Evolutionary conservation across 92 coral and sea anemone genomes (phyloP).

Genomic region (Hydrozoanthus gracilis): DNA sequence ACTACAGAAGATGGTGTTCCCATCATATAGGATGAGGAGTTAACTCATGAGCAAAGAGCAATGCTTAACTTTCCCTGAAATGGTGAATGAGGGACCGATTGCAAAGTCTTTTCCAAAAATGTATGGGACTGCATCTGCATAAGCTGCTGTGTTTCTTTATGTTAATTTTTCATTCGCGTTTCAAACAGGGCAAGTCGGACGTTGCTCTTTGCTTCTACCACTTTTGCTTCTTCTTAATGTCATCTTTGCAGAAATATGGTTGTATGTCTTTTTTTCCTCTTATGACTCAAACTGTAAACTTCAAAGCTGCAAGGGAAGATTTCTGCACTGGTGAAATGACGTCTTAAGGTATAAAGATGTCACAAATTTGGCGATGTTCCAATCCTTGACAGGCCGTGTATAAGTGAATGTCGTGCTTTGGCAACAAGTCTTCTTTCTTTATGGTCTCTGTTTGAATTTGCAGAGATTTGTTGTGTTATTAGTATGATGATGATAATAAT

Average conservation of each 20-base stretch:
- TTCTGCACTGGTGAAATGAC: constrained; percentile 1
- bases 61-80: constrained; percentile 6
- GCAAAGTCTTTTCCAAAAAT: constrained; percentile 6
- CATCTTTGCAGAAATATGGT: constrained; percentile 1
- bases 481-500: neutral
- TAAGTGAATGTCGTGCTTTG: constrained; percentile 1
- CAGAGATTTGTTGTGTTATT: constrained; percentile 13
- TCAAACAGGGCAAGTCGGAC: constrained; percentile 11
- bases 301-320: constrained; percentile 16
- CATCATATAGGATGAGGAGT: constrained; percentile 5
- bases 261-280: constrained; percentile 13
- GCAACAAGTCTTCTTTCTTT: constrained; percentile 11
- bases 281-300: constrained; percentile 6
- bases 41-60: constrained; percentile 8
- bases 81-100: constrained; percentile 11
- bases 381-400: constrained; percentile 10
- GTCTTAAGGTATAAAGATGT: neutral
- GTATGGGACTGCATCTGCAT: constrained; percentile 11
- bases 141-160: constrained; percentile 11
- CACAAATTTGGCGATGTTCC: constrained; percentile 10
- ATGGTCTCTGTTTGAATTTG: constrained; percentile 11
- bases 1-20: constrained; percentile 10
- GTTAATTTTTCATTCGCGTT: constrained; percentile 1
- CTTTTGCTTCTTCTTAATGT: constrained; percentile 2
- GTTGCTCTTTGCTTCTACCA: constrained; percentile 13